Conservation (phyloP, 1,140 invertebrate species). For the Atta colombica region DNA sequence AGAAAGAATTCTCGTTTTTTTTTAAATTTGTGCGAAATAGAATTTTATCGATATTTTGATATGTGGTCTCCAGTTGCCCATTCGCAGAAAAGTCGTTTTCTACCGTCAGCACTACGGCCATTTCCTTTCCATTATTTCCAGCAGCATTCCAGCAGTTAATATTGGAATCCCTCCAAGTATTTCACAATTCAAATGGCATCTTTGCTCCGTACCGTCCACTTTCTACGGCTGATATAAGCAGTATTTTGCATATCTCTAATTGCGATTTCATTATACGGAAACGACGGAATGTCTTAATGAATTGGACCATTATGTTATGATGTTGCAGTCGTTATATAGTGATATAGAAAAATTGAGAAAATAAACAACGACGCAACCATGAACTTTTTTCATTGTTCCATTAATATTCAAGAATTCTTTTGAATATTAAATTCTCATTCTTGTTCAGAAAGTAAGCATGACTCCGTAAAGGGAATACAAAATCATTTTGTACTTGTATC, state of each 20-base stretch:
- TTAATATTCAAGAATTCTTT: constrained; percentile 39
- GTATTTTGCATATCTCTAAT: constrained; percentile 81
- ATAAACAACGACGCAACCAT: constrained; percentile 2
- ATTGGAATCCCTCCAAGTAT: constrained; percentile 79
- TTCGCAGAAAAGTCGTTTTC: constrained; percentile 48
- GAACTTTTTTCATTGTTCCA: constrained; percentile 1
- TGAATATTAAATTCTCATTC: constrained; percentile 43
- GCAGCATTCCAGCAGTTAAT: constrained; percentile 74
- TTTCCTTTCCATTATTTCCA: constrained; percentile 76
- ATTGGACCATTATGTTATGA: constrained; percentile 62
- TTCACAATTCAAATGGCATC: constrained; percentile 78
- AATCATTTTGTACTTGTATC: not conserved
- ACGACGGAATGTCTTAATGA: constrained; percentile 78
- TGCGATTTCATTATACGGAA: constrained; percentile 75
- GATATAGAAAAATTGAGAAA: constrained; percentile 52
- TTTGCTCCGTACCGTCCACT: constrained; percentile 63
- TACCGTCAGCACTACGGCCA: constrained; percentile 40
- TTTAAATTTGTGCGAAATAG: constrained; percentile 39
- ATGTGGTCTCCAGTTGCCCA: constrained; percentile 14
- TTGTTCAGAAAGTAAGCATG: constrained; percentile 24
- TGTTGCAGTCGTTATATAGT: not conserved
- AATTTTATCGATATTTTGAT: constrained; percentile 65
- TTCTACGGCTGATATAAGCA: constrained; percentile 71
- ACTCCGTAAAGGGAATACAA: not conserved
- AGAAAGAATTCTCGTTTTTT: not conserved